Evolutionary conservation across 2,888 invertebrate species (phyloP), one percentile per base, ranked within the genome.

Genomic region (Drosophila affinis): DNA sequence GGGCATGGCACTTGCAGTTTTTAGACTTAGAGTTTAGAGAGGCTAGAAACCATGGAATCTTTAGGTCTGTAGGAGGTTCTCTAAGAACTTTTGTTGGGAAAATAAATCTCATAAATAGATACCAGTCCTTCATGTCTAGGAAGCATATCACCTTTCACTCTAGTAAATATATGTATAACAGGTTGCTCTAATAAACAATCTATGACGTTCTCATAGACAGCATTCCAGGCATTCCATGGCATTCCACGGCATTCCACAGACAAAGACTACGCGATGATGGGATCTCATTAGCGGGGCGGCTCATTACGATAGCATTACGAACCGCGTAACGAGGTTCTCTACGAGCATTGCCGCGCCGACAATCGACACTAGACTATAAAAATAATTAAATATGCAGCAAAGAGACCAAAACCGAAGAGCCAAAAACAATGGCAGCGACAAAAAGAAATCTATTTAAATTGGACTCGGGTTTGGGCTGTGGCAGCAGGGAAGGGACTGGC

Each of bases 361-460:
- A 69, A 46, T 69, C 69, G 62, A 64, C 68, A 24, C 24, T 24
- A 64, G 61, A 24, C 53, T 51, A 69, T 68, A 64, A 83, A 77
- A 82, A 75, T 60, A 81, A 87, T 81, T 81, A 81, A 79, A 67
- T 76, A 73, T 79, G 87, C 79, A 69, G 62, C 65, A 53, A 64
- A 59, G 73, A 52, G 55, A 44, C 21, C 9, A 53, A 52, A 56
- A 24, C 34, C 27, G 49, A 51, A 29, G 7, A 29, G 46, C 27
- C 57, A 54, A 65, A 69, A 60, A 58, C 59, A 55, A 57, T 70
- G 56, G 55, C 45, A 29, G 44, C 17, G 57, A 54, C 56, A 57
- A 81, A 81, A 84, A 60, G 67, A 81, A 87, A 79, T 68, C 72
- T 73, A 87, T 84, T 84, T 84, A 78, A 81, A 78, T 87, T 84